Evolutionary conservation across 2,797 vertebrate species (phyloP).

Genomic region (Phoebastria nigripes): DNA sequence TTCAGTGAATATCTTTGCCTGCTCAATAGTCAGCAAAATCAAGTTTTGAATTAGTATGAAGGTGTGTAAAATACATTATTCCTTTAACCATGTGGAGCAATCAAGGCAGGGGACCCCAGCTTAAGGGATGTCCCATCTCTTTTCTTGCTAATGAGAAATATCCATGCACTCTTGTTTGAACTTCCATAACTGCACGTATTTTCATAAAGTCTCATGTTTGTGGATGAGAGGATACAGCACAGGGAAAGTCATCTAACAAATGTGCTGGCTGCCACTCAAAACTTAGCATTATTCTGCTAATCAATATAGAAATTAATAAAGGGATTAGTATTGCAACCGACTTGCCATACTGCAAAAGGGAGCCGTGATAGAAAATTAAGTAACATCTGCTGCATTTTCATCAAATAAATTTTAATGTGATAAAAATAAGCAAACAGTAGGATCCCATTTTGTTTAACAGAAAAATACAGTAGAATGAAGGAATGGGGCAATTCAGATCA

Average conservation of each 20-base stretch:
- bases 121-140: background rate
- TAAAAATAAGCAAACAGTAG: background rate
- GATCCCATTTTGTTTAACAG: background rate
- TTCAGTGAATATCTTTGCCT: background rate
- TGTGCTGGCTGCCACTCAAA: background rate
- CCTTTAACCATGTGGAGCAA: background rate
- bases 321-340: background rate
- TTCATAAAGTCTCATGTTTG: accelerated
- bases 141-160: background rate
- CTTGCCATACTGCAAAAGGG: background rate
- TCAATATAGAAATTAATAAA: background rate
- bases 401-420: background rate
- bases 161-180: background rate
- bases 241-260: background rate
- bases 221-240: background rate
- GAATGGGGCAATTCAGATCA: background rate
- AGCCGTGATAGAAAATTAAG: background rate
- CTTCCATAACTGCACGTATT: background rate
- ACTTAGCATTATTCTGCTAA: background rate
- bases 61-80: background rate
- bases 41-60: background rate
- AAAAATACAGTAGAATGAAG: background rate
- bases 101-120: background rate
- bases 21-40: background rate
- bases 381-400: background rate